Percentiles rank a stretch among this genome's conserved stretches.
These are phyloP conservation scores for Ophion costatus DNA, from an alignment of 2,888 invertebrate species.

Conservation along the genomic window DNA sequence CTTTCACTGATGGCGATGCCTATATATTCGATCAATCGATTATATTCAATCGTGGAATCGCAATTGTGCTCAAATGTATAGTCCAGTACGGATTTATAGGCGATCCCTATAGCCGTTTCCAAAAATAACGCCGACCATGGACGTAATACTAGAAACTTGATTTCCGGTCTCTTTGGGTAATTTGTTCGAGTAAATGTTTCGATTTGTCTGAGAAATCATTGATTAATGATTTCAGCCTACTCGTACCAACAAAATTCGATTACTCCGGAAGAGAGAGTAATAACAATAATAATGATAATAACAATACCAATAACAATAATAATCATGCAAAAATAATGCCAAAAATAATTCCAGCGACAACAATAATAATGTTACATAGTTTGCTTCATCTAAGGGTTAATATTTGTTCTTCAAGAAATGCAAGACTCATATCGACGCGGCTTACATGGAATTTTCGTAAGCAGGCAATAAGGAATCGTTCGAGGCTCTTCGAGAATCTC, in stretches of 20 bases:
- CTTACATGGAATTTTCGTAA: neutral
- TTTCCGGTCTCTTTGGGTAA: too few species aligned
- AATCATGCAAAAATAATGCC: too few species aligned
- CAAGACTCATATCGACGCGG: neutral
- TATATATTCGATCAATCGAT: too few species aligned
- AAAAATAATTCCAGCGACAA: too few species aligned
- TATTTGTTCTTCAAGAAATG: neutral
- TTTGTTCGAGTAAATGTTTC: too few species aligned
- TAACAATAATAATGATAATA: neutral
- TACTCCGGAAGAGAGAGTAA: neutral
- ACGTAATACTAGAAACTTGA: too few species aligned
- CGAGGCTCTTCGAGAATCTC: neutral
- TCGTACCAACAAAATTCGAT: neutral
- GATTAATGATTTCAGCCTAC: neutral
- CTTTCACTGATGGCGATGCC: neutral
- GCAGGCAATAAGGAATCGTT: neutral
- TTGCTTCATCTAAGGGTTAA: neutral
- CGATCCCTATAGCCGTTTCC: neutral
- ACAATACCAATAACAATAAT: neutral
- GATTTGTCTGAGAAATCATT: neutral
- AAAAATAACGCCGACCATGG: conserved; percentile 2
- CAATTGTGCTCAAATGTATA: too few species aligned
- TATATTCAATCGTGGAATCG: too few species aligned
- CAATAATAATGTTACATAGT: too few species aligned
- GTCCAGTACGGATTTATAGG: too few species aligned